These are phyloP conservation scores for Kuschelorhynchus macadamiae DNA, from an alignment of 2,888 invertebrate genomes.

Conservation along the genomic window DNA sequence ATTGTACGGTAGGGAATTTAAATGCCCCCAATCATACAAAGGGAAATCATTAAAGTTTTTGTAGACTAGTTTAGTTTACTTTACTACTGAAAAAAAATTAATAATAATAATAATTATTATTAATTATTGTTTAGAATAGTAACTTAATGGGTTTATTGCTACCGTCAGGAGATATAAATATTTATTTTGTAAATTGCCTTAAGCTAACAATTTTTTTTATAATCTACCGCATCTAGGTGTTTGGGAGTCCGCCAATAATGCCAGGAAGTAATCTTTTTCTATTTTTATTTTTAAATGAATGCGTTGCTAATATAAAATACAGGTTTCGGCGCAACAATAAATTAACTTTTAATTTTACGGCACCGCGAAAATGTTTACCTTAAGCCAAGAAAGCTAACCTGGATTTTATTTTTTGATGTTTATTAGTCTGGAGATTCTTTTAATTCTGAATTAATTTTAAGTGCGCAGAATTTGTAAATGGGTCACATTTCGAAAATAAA, in stretches of 20 bases:
- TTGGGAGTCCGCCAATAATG: conserved; percentile 36
- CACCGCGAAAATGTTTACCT: conserved; percentile 49
- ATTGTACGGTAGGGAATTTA: too few relatives aligned
- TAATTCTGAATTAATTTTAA: conserved; percentile 38
- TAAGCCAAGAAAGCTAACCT: conserved; percentile 45
- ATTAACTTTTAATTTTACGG: conserved; percentile 44
- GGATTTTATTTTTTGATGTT: conserved; percentile 46
- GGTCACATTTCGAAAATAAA: conserved; percentile 31
- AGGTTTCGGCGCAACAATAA: conserved; percentile 36
- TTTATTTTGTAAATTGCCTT: too few relatives aligned
- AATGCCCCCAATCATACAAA: too few relatives aligned
- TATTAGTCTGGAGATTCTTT: conserved; percentile 43
- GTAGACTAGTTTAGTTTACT: too few relatives aligned
- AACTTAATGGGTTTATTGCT: too few relatives aligned
- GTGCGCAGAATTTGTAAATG: conserved; percentile 28
- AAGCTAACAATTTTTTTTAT: conserved; percentile 19
- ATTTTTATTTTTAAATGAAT: conserved; percentile 40
- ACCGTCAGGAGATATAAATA: too few relatives aligned
- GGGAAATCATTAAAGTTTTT: too few relatives aligned
- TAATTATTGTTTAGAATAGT: too few relatives aligned
- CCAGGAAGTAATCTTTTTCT: conserved; percentile 37
- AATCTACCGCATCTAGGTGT: conserved; percentile 32
- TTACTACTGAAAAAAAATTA: too few relatives aligned
- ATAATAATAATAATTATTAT: too few relatives aligned
- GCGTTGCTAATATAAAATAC: conserved; percentile 19